Percentiles rank a stretch among this genome's conserved stretches.
Evolutionary conservation across 2,888 invertebrate species (phyloP).

Genomic region (Dasypolia templi): DNA sequence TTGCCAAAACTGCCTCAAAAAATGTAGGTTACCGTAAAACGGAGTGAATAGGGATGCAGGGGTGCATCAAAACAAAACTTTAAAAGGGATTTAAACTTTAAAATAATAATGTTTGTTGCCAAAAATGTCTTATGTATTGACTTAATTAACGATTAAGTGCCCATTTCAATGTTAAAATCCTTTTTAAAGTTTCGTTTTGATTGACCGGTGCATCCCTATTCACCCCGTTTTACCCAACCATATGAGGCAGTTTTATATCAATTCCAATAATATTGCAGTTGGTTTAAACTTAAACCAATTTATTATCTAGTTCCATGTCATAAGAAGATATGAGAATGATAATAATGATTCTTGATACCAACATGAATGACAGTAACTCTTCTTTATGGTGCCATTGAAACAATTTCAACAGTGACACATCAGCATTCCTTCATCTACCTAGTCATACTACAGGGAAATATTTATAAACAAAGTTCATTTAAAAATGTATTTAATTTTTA

Average conservation of each 20-base stretch:
- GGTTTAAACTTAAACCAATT: not conserved
- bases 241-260: too few species aligned
- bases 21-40: not conserved
- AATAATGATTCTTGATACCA: not conserved
- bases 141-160: too few species aligned
- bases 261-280: not conserved
- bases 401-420: constrained; percentile 7
- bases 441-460: constrained; percentile 25
- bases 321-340: not conserved
- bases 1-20: not conserved
- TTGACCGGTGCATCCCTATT: too few species aligned
- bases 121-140: too few species aligned
- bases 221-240: too few species aligned
- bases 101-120: too few species aligned
- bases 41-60: too few species aligned
- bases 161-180: too few species aligned
- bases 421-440: not conserved
- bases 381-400: not conserved
- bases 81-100: too few species aligned
- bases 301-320: not conserved
- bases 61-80: too few species aligned
- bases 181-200: too few species aligned
- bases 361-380: not conserved
- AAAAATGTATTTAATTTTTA: constrained; percentile 66
- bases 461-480: constrained; percentile 54